Percentiles rank a stretch among this genome's conserved stretches.
Evolutionary conservation across 2,113 vertebrate species (phyloP).

Genomic region (Pygoscelis adeliae): DNA sequence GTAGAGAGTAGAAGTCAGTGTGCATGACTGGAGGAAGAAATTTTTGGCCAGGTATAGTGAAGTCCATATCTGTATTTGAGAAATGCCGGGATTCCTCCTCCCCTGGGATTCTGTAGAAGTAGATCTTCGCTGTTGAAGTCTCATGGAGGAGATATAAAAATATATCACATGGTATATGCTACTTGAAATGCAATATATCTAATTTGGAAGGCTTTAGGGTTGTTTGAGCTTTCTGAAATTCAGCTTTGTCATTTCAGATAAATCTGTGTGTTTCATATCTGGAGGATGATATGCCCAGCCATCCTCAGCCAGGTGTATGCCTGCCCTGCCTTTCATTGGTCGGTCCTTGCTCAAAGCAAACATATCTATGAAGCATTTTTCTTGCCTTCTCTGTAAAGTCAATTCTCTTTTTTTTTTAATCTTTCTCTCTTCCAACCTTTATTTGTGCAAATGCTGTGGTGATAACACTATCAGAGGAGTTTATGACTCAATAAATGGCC

Average conservation of each 20-base stretch:
- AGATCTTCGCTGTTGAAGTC: neutral
- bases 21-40: neutral
- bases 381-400: neutral
- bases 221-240: neutral
- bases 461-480: constrained; percentile 47
- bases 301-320: neutral
- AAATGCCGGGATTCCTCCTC: neutral
- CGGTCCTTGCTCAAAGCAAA: neutral
- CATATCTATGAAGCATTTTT: neutral
- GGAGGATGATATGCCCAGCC: neutral
- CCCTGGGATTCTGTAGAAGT: neutral
- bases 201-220: neutral
- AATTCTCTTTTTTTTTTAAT: neutral
- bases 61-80: neutral
- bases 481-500: constrained; percentile 64
- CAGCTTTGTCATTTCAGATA: neutral
- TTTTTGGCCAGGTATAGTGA: neutral
- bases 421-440: neutral
- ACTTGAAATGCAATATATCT: neutral
- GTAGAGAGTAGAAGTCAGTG: neutral
- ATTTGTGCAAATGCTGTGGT: constrained; percentile 40
- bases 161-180: neutral
- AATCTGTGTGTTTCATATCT: neutral
- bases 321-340: neutral
- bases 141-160: neutral